phyloP scores from a whole-genome alignment of 2,888 invertebrate species.

The Brachypterus glaber region DNA sequence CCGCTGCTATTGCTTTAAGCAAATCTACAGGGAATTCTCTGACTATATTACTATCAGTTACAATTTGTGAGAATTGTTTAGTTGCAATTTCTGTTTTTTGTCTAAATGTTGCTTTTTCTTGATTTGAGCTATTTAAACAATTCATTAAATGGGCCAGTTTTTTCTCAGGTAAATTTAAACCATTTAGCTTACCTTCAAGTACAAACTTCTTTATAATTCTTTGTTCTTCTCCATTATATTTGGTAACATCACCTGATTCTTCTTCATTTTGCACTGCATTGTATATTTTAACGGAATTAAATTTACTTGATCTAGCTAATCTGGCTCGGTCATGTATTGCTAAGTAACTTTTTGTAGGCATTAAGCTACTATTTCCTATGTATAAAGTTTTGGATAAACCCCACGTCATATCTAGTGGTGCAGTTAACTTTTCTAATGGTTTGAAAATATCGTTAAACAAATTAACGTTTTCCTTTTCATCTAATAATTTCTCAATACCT shows the following conservation, averaged over 20 bases:
- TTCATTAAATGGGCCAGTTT: constrained; percentile 48
- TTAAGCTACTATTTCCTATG: constrained; percentile 65
- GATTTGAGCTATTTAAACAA: constrained; percentile 44
- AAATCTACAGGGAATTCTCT: constrained; percentile 66
- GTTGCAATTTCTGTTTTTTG: constrained; percentile 58
- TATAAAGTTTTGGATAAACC: constrained; percentile 78
- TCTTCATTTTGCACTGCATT: constrained; percentile 50
- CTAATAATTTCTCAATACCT: constrained; percentile 52
- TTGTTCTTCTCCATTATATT: constrained; percentile 50
- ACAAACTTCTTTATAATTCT: constrained; percentile 68
- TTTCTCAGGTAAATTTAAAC: constrained; percentile 55
- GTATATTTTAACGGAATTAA: constrained; percentile 59
- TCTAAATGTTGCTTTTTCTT: constrained; percentile 54
- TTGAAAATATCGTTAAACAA: constrained; percentile 60
- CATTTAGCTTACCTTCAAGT: constrained; percentile 76
- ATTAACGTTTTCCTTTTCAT: constrained; percentile 43
- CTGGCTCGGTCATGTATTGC: constrained; percentile 72
- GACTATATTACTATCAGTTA: constrained; percentile 56
- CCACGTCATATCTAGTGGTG: constrained; percentile 75
- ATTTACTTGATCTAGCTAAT: constrained; percentile 64
- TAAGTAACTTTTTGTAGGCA: constrained; percentile 70
- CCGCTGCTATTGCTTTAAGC: constrained; percentile 54
- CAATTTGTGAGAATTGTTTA: constrained; percentile 55
- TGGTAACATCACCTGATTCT: constrained; percentile 13
- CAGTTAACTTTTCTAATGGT: constrained; percentile 63